Evolutionary conservation across 2,113 vertebrate genomes (phyloP), one percentile per base, ranked within the genome.

Genomic region (Chlorocebus sabaeus): DNA sequence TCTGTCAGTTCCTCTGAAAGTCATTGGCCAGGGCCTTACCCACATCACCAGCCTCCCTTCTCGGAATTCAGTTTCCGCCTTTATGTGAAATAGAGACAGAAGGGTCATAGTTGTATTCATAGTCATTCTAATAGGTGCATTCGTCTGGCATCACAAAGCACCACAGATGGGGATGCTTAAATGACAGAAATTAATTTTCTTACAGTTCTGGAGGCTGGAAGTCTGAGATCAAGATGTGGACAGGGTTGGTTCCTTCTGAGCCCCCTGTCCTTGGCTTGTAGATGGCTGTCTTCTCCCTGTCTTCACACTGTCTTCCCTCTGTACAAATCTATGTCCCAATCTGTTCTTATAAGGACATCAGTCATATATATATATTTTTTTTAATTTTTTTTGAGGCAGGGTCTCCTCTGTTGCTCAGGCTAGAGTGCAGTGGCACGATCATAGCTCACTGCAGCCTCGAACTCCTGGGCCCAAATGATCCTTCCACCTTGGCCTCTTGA

Each of bases 81-180:
- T 50, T 23, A 2, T 6, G 20, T 73, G 35, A 55, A 75, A 8
- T 8, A 25, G 23, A 23, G 13, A 52, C 25, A 35, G 30, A 32
- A 4, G 45, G 6, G 45, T 45, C 45, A 35, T 1, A 6, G 32
- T 64, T 38, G 8, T 13, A 11, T 30, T 57, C 59, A 35, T 0
- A 18, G 67, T 35, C 35, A 79, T 5, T 17, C 20, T 27, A 48
- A 10, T 0, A 50, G 30, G 38, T 5, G 0, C 8, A 6, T 48
- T 13, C 22, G 5, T 43, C 55, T 0, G 25, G 35, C 22, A 0
- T 12, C 45, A 43, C 27, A 3, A 30, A 75, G 52, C 6, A 0
- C 17, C 38, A 10, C 85, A 48, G 82, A 32, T 43, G 5, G 32
- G 17, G 75, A 0, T 64, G 12, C 55, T 82, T 82, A 27, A 45